Percentiles rank a stretch among this genome's conserved stretches.
Evolutionary conservation across 2,113 vertebrate genomes (phyloP).

Genomic region (Chloropsis hardwickii): DNA sequence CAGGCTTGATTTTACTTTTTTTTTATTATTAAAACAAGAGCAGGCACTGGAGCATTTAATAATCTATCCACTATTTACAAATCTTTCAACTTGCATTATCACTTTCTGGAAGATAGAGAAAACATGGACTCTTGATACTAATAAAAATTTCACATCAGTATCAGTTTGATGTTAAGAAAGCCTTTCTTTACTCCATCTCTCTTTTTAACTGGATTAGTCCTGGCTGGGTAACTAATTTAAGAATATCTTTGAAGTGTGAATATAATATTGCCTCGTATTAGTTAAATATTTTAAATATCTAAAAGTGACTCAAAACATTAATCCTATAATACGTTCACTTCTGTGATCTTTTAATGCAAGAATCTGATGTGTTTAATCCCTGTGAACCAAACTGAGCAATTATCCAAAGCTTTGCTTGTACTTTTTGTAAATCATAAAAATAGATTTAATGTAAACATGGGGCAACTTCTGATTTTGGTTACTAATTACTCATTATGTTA

Average conservation of each 20-base stretch:
- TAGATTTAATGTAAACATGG: conserved; percentile 27
- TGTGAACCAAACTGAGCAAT: conserved; percentile 13
- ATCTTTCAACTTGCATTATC: background rate
- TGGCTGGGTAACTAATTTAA: background rate
- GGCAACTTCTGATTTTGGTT: background rate
- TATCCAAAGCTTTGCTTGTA: conserved; percentile 33
- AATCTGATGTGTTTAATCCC: conserved; percentile 10
- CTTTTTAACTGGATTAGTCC: conserved; percentile 5
- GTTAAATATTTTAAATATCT: conserved; percentile 13
- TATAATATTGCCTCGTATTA: background rate
- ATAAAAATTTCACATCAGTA: background rate
- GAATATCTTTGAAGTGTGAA: conserved; percentile 39
- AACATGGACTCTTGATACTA: background rate
- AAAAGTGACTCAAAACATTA: conserved; percentile 1
- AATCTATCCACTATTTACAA: background rate
- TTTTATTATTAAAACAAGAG: background rate
- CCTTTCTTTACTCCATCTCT: background rate
- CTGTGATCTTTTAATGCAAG: conserved; percentile 22
- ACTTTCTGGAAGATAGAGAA: background rate
- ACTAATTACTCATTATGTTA: background rate
- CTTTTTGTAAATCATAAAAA: conserved; percentile 39
- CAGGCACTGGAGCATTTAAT: background rate
- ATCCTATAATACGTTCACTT: background rate
- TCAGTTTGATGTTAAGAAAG: background rate
- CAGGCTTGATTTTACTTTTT: background rate